Evolutionary conservation across 2,888 invertebrate genomes (phyloP).

Genomic region (Hololepta plana): DNA sequence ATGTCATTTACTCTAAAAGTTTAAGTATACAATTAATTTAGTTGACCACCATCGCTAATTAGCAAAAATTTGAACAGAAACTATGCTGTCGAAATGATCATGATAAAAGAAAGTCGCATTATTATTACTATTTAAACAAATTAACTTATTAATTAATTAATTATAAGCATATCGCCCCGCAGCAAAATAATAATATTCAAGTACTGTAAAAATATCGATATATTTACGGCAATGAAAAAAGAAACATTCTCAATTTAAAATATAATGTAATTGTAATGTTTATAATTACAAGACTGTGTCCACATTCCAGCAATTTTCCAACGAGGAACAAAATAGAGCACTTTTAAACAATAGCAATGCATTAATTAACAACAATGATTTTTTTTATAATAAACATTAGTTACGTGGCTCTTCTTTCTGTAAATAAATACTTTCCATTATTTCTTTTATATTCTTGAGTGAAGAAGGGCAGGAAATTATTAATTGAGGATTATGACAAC

Average conservation of each 20-base stretch:
- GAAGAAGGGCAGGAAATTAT: slow-evolving; percentile 6
- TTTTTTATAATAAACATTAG: slow-evolving; percentile 8
- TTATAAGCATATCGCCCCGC: too few species aligned
- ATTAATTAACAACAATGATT: too few species aligned
- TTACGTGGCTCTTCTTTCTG: slow-evolving; percentile 8
- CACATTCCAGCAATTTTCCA: slow-evolving; percentile 8
- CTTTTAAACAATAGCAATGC: too few species aligned
- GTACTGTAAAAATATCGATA: slow-evolving; percentile 1
- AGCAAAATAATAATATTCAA: too few species aligned
- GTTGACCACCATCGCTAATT: too few species aligned
- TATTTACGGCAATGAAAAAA: slow-evolving; percentile 5
- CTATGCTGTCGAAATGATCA: too few species aligned
- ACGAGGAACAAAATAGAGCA: slow-evolving; percentile 1
- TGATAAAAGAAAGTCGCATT: too few species aligned
- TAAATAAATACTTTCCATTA: slow-evolving; percentile 9
- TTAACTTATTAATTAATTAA: too few species aligned
- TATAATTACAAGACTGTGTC: slow-evolving; percentile 8
- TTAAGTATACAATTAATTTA: too few species aligned
- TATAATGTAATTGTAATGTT: slow-evolving; percentile 4
- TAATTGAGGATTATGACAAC: slow-evolving; percentile 6
- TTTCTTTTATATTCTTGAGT: slow-evolving; percentile 5
- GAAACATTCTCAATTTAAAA: slow-evolving; percentile 7
- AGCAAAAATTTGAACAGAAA: too few species aligned
- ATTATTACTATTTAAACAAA: too few species aligned
- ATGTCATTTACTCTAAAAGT: too few species aligned